Conservation (phyloP, 2,113 vertebrate genomes). For the Chiloscyllium plagiosum region DNA sequence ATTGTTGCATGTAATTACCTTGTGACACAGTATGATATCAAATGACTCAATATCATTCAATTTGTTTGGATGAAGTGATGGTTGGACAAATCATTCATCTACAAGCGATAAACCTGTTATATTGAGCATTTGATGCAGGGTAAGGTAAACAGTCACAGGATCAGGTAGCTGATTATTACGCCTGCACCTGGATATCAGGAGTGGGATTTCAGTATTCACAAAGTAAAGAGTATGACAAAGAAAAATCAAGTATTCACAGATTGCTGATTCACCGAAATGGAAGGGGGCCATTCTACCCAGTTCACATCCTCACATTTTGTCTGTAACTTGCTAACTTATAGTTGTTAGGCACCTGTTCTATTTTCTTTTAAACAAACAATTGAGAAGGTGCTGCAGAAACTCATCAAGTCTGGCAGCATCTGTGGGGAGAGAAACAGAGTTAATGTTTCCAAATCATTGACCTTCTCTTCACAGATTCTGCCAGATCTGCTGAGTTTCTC, state of each 20-base stretch:
- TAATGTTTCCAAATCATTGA: no score
- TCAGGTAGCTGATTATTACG: constrained; percentile 26
- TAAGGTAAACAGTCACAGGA: constrained; percentile 3
- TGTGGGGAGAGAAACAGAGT: no score
- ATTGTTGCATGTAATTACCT: not conserved
- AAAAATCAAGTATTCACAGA: not conserved
- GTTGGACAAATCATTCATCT: constrained; percentile 25
- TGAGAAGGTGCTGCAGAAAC: no score
- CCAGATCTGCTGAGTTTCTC: no score
- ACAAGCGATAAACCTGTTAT: not conserved
- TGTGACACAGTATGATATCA: not conserved
- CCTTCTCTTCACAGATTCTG: no score
- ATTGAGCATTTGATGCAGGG: not conserved
- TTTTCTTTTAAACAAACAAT: not conserved
- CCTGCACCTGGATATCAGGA: constrained; percentile 14
- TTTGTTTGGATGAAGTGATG: not conserved
- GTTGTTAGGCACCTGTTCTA: not conserved
- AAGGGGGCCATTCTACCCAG: not conserved
- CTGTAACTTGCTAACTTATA: not conserved
- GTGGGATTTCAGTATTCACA: not conserved
- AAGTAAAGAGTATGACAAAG: not conserved
- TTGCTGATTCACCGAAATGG: not conserved
- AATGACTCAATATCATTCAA: not conserved
- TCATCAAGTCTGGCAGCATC: no score
- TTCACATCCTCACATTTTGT: not conserved